A percentile compares a stretch with the other conserved stretches of the same genome.
phyloP scores from a whole-genome alignment of 2,888 invertebrate species.

The Phaedon cochleariae region DNA sequence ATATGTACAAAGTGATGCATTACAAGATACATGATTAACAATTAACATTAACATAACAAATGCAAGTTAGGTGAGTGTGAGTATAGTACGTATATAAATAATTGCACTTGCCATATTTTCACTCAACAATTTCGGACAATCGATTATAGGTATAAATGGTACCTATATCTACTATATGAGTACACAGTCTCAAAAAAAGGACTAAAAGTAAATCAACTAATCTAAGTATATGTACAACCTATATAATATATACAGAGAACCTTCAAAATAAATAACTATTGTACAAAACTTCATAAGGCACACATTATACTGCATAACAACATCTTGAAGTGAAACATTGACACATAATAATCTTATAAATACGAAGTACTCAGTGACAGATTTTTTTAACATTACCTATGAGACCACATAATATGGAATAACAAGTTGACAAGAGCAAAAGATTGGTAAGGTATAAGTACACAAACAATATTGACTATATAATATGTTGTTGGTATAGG shows the following conservation, averaged over 20 bases:
- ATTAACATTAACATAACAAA: not conserved
- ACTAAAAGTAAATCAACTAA: not conserved
- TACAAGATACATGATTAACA: constrained; percentile 13
- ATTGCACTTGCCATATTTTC: constrained; percentile 3
- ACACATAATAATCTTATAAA: not conserved
- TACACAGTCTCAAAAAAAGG: constrained; percentile 30
- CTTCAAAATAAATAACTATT: not conserved
- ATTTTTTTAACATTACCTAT: no score
- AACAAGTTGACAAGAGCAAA: no score
- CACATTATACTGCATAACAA: no score
- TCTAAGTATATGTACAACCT: constrained; percentile 11
- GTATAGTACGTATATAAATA: not conserved
- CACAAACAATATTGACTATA: no score
- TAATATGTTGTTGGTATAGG: no score
- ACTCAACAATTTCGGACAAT: no score
- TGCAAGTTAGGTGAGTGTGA: not conserved
- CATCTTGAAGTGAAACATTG: no score
- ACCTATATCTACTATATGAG: no score
- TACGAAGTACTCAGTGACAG: no score
- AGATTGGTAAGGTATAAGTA: no score
- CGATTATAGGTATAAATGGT: no score
- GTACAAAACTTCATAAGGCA: not conserved
- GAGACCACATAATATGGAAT: no score
- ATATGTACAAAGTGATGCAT: constrained; percentile 25
- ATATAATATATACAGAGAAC: not conserved